A percentile compares a stretch with the other conserved stretches of the same genome.
Evolutionary conservation across 2,113 vertebrate genomes (phyloP).

Genomic region (Saguinus midas): DNA sequence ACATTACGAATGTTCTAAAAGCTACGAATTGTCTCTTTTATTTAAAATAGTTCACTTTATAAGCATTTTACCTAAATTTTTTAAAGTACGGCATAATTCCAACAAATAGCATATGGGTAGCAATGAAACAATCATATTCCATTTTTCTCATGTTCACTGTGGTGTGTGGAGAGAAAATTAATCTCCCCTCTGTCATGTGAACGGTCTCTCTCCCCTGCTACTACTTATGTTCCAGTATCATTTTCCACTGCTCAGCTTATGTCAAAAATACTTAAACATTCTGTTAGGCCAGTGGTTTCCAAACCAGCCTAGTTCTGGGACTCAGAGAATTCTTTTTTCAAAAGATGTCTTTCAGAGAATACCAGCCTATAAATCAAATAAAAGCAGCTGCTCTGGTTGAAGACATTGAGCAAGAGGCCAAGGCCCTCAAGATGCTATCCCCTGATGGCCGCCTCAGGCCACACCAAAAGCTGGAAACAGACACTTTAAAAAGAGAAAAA

Average conservation of each 20-base stretch:
- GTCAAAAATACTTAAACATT: conserved; percentile 27
- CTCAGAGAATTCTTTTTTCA: background rate
- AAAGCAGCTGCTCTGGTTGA: background rate
- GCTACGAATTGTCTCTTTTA: background rate
- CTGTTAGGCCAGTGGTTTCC: background rate
- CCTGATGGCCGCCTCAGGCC: background rate
- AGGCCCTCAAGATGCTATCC: background rate
- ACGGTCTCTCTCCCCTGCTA: background rate
- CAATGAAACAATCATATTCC: background rate
- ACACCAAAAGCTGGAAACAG: background rate
- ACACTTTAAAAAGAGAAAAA: background rate
- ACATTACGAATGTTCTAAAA: background rate
- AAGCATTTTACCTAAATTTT: background rate
- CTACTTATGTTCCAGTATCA: background rate
- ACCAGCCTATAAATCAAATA: background rate
- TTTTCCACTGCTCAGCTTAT: background rate
- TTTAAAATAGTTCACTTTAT: background rate
- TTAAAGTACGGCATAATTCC: background rate
- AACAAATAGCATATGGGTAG: background rate
- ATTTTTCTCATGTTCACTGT: background rate
- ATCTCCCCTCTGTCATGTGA: background rate
- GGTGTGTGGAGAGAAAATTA: background rate
- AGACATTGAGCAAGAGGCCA: background rate
- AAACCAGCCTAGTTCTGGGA: background rate
- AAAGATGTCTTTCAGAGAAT: background rate